A percentile compares a stretch with the other conserved stretches of the same genome.
These are phyloP conservation scores for Cabera pusaria DNA, from an alignment of 2,888 invertebrate genomes.

Conservation along the genomic window DNA sequence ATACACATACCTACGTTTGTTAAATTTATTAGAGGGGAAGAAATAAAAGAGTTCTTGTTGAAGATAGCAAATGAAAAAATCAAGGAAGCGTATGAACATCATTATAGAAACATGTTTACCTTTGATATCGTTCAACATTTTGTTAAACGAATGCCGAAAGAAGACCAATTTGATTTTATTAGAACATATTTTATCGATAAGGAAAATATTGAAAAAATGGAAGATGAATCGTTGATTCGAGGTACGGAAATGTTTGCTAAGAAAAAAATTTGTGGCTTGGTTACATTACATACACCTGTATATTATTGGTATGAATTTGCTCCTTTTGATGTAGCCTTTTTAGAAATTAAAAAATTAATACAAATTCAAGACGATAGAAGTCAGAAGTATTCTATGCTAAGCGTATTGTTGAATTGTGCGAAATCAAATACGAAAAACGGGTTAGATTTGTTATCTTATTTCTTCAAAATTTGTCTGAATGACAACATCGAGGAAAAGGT, in stretches of 20 bases:
- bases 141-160: slow-evolving; percentile 47
- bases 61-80: slow-evolving; percentile 32
- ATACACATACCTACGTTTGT: slow-evolving; percentile 56
- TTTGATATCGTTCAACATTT: slow-evolving; percentile 35
- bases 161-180: slow-evolving; percentile 53
- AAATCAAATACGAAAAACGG: slow-evolving; percentile 40
- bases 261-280: slow-evolving; percentile 32
- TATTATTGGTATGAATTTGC: slow-evolving; percentile 58
- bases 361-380: slow-evolving; percentile 32
- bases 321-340: slow-evolving; percentile 53
- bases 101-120: background rate
- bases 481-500: slow-evolving; percentile 41
- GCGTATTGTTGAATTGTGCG: slow-evolving; percentile 47
- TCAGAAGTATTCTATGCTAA: slow-evolving; percentile 42
- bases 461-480: slow-evolving; percentile 49
- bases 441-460: slow-evolving; percentile 41
- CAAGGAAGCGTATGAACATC: slow-evolving; percentile 27
- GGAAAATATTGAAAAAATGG: slow-evolving; percentile 22
- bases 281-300: slow-evolving; percentile 26
- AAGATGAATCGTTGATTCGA: slow-evolving; percentile 26
- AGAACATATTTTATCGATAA: slow-evolving; percentile 53
- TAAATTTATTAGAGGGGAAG: slow-evolving; percentile 48
- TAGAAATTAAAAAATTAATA: slow-evolving; percentile 46
- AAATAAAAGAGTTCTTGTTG: slow-evolving; percentile 49
- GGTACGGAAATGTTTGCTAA: slow-evolving; percentile 34